A percentile compares a stretch with the other conserved stretches of the same genome.
Conservation (phyloP, 2,113 vertebrate genomes). For the Corydoras sp. region DNA sequence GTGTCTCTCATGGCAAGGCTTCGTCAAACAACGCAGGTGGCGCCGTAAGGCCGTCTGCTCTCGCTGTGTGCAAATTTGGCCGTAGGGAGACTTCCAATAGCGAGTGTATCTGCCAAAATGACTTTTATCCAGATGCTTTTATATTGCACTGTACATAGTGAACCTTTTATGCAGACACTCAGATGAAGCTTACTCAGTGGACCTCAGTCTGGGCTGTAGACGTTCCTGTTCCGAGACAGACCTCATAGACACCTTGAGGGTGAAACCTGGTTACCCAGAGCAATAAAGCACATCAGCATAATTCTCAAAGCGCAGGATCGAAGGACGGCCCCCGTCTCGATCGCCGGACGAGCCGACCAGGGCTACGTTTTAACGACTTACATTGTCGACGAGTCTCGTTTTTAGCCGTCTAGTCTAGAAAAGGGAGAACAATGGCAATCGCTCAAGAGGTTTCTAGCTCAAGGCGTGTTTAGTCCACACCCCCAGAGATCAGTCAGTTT, state of each 20-base stretch:
- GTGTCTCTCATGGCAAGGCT: too few relatives aligned
- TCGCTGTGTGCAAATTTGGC: too few relatives aligned
- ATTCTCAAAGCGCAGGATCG: conserved; percentile 40
- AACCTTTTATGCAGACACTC: conserved; percentile 59
- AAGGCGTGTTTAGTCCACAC: too few relatives aligned
- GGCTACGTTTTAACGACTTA: conserved; percentile 39
- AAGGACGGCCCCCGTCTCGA: conserved; percentile 52
- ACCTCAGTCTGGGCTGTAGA: conserved; percentile 59
- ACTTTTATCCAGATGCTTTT: conserved; percentile 66
- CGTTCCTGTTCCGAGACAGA: conserved; percentile 54
- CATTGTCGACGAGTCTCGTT: neutral
- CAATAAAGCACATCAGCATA: conserved; percentile 67
- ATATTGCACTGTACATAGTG: conserved; percentile 58
- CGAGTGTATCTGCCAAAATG: conserved; percentile 57
- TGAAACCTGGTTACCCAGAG: conserved; percentile 63
- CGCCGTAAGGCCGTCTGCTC: too few relatives aligned
- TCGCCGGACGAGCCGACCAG: conserved; percentile 15
- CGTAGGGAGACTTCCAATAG: conserved; percentile 21
- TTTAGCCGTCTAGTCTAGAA: too few relatives aligned
- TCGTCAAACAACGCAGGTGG: too few relatives aligned
- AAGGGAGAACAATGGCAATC: too few relatives aligned
- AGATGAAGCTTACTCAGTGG: conserved; percentile 45
- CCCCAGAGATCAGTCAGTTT: too few relatives aligned
- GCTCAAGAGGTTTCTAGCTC: too few relatives aligned
- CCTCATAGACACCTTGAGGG: conserved; percentile 63